phyloP scores from a whole-genome alignment of 1,140 invertebrate genomes.

The Drosophila subpulchrella region DNA sequence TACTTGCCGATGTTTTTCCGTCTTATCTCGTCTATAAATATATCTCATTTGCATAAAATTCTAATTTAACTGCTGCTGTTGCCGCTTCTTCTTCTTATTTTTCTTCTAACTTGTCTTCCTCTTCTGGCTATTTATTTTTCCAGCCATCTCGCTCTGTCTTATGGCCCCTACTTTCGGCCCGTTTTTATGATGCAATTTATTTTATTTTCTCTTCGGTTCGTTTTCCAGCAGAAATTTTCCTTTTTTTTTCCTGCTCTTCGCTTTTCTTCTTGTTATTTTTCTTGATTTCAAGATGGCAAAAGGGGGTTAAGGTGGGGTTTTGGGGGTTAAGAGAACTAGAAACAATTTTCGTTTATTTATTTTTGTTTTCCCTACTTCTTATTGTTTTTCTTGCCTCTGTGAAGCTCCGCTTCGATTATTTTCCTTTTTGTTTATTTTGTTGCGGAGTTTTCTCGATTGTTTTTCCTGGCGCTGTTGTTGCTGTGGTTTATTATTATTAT shows the following conservation, averaged over 20 bases:
- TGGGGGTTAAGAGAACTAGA: constrained; percentile 16
- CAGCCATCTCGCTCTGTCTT: constrained; percentile 16
- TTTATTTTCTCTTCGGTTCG: constrained; percentile 73
- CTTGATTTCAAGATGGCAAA: constrained; percentile 56
- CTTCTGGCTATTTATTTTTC: constrained; percentile 53
- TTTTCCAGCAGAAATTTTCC: constrained; percentile 64
- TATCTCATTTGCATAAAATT: constrained; percentile 79
- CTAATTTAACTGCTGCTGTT: constrained; percentile 70
- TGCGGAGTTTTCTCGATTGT: constrained; percentile 23
- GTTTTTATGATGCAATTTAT: constrained; percentile 80
- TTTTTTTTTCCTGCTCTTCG: constrained; percentile 56
- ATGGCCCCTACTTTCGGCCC: constrained; percentile 25
- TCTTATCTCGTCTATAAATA: constrained; percentile 70
- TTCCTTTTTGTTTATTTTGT: constrained; percentile 67
- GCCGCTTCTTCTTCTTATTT: constrained; percentile 29
- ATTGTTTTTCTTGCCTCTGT: constrained; percentile 42
- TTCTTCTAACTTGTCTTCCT: constrained; percentile 36
- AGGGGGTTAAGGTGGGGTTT: constrained; percentile 24
- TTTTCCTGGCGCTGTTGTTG: constrained; percentile 21
- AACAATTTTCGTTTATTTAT: constrained; percentile 59
- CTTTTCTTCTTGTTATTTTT: constrained; percentile 70
- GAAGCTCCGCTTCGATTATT: constrained; percentile 64
- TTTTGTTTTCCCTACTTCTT: constrained; percentile 54
- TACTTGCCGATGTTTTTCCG: constrained; percentile 25
- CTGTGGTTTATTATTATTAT: constrained; percentile 31